phyloP scores from a whole-genome alignment of 2,797 vertebrate genomes.

The Coccyzus lansbergi region DNA sequence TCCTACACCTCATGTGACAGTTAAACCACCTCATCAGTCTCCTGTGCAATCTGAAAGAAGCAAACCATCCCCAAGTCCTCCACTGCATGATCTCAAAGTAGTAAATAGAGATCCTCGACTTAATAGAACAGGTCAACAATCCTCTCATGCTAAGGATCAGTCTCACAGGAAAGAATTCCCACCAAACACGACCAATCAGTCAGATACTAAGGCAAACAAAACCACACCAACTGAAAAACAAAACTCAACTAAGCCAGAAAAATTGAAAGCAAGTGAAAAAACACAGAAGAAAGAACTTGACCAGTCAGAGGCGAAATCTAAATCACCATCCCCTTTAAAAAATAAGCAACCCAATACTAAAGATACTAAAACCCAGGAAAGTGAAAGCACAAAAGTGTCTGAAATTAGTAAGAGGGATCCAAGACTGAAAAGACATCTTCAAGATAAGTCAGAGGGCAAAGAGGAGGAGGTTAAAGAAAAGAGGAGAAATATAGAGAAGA shows the following conservation, averaged over 20 bases:
- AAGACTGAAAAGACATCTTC: conserved; percentile 87
- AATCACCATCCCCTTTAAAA: conserved; percentile 86
- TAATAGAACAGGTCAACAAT: conserved; percentile 80
- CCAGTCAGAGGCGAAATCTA: conserved; percentile 82
- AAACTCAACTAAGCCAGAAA: conserved; percentile 79
- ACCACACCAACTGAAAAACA: conserved; percentile 78
- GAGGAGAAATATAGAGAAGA: conserved; percentile 86
- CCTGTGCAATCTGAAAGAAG: conserved; percentile 76
- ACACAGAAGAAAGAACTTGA: conserved; percentile 83
- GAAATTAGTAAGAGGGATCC: conserved; percentile 91
- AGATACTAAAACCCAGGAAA: conserved; percentile 80
- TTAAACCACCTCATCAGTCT: conserved; percentile 75
- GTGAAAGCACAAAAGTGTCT: conserved; percentile 76
- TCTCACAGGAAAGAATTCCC: conserved; percentile 81
- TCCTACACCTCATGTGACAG: conserved; percentile 61
- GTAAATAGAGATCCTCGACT: conserved; percentile 92
- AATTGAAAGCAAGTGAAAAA: conserved; percentile 80
- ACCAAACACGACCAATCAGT: conserved; percentile 44
- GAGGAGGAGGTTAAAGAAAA: conserved; percentile 90
- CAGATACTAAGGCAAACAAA: conserved; percentile 81
- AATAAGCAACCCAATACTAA: conserved; percentile 79
- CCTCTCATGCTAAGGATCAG: conserved; percentile 85
- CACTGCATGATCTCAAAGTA: conserved; percentile 83
- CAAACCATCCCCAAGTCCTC: conserved; percentile 75
- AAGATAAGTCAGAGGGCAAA: conserved; percentile 85